Evolutionary conservation across 2,888 invertebrate genomes (phyloP).

Genomic region (Rhodophaea formosa): DNA sequence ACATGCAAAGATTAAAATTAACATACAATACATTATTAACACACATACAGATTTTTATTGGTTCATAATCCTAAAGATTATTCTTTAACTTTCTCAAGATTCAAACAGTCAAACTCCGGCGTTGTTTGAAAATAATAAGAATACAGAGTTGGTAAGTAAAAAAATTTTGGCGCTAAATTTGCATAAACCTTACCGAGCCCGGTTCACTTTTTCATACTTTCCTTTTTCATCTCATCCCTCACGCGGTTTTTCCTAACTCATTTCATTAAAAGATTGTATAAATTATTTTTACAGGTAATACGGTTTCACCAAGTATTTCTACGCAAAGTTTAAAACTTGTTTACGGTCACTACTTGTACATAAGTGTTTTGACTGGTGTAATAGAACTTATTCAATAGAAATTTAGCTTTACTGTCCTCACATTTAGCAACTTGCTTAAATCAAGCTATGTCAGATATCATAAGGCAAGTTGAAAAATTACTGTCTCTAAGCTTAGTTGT

Average conservation of each 20-base stretch:
- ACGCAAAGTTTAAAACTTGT: not conserved
- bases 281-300: constrained; percentile 27
- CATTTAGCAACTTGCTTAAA: no score
- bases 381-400: no score
- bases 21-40: no score
- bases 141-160: constrained; percentile 67
- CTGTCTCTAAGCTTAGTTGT: no score
- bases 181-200: constrained; percentile 68
- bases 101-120: constrained; percentile 48
- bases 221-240: constrained; percentile 60
- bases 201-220: constrained; percentile 61
- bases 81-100: constrained; percentile 19
- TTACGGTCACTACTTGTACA: no score
- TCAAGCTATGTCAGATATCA: no score
- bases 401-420: no score
- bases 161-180: constrained; percentile 70
- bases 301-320: constrained; percentile 9
- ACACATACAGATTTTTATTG: not conserved
- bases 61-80: constrained; percentile 14
- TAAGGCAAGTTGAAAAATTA: no score
- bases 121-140: constrained; percentile 74
- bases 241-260: constrained; percentile 52
- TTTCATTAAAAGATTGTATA: constrained; percentile 54
- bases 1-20: no score
- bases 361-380: no score